Base-by-base conservation (phyloP, 2,797 vertebrate species). In the Bufotes viridis region DNA sequence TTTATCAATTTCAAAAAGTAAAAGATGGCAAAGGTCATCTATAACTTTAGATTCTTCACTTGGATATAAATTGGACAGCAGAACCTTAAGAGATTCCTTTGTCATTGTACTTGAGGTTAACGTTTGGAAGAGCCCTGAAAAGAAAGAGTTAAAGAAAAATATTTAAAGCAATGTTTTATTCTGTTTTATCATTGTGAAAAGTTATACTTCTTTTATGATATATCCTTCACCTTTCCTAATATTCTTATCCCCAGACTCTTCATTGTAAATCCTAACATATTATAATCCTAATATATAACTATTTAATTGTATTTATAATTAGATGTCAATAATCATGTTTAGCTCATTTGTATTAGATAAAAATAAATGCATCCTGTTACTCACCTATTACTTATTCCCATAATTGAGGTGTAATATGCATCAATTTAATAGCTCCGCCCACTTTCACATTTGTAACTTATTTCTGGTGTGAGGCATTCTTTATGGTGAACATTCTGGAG, bases 1-100 rank as follows among this genome's bases (percentile, higher is more conserved):
- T 15, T 69, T 78, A 78, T 82, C 88, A 51, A 82, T 82, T 86
- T 89, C 84, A 8, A 72, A 78, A 78, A 89, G 20, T 61, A 89
- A 24, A 70, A 82, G 61, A 18, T 82, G 61, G 29, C 26, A 86
- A 29, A 89, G 70, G 7, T 82, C 80, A 70, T 58, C 17, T 24
- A 86, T 60, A 18, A 14, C 17, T 53, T 89, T 82, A 60, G 74
- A n/a, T 24, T 57, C 55, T 72, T 86, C 79, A 13, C 69, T 70
- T 78, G 88, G 84, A 29, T 89, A 89, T 29, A 89, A 34, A 17
- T 72, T 29, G 20, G 58, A n/a, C 20, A 89, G 63, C 79, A 89
- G 53, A 7, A 17, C 13, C 8, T 82, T 72, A 5, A 89, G 61
- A 53, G 61, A 24, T 12, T 86, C 80, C n/a, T 67, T 65, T 2